Evolutionary conservation across 2,888 invertebrate genomes (phyloP).

Genomic region (Aphidoletes aphidimyza): DNA sequence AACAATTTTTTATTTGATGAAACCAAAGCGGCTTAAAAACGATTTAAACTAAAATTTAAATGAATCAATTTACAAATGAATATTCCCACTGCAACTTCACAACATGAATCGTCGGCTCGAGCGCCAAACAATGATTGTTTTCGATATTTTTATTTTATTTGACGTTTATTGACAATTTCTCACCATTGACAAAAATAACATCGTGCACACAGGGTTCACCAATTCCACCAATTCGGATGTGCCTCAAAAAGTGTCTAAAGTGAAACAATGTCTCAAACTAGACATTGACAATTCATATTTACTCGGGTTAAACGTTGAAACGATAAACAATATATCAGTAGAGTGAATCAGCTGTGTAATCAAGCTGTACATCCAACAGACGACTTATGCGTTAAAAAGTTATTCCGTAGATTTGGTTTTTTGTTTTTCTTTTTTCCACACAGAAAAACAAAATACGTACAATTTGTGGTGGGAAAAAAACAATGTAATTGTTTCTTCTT

Average conservation of each 20-base stretch:
- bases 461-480: background rate
- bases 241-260: no score
- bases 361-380: background rate
- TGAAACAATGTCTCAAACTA: no score
- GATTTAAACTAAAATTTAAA: background rate
- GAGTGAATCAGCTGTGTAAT: conserved; percentile 50
- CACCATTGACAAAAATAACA: background rate
- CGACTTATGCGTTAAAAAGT: background rate
- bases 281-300: conserved; percentile 20
- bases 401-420: no score
- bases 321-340: conserved; percentile 38
- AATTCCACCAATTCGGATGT: no score
- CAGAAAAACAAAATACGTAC: background rate
- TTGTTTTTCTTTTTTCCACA: background rate
- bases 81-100: background rate
- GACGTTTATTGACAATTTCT: conserved; percentile 12
- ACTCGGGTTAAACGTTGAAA: conserved; percentile 8
- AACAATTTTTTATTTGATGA: background rate
- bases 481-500: background rate
- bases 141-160: no score
- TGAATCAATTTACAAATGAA: background rate
- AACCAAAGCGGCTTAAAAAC: background rate
- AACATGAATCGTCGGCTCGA: background rate
- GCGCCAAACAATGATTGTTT: conserved; percentile 45
- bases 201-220: background rate